Evolutionary conservation across 2,888 invertebrate genomes (phyloP), one percentile per base, ranked within the genome.

Genomic region (Drosophila melanosoma): DNA sequence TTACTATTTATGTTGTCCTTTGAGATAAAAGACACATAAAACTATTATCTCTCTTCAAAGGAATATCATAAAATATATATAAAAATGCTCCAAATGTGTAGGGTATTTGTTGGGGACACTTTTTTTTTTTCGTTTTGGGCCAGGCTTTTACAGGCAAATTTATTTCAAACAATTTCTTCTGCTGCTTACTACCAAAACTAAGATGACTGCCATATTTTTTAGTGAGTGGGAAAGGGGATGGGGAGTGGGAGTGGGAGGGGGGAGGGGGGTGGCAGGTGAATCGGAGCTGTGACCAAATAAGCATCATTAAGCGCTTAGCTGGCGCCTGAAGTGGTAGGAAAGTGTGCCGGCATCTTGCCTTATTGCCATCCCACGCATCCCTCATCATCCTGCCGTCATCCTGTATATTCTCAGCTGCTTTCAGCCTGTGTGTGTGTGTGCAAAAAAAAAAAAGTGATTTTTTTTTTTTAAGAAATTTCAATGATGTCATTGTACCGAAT

Each of bases 221-320:
- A 6, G 7, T 45, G 42, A n/a, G 2, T 11, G 6, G 15, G 1
- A 11, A 6, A 20, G 20, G 15, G 36, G 6, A 15, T 4, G 12
- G 20, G 1, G 26, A 0, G 26, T 5, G 29, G 5, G 5, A 5
- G 29, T 0, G 20, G 11, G 2, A 6, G 20, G 15, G 1, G n/a
- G 1, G 6, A 12, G 36, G 36, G 2, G 12, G 12, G 12, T 26
- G 20, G 15, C 45, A 45, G 45, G 20, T 45, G 45, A 15, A 15
- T 32, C 33, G 33, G 29, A 52, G 48, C 71, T 79, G 69, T 58
- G 67, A 67, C 71, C 73, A 82, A 89, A 85, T 89, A 89, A 85
- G 85, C 89, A 81, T 81, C 87, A 87, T 85, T 89, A 89, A 64
- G 82, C 77, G 84, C 74, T 85, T 81, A 74, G 79, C 87, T 83